Conservation (phyloP, 2,888 invertebrate genomes). For the Himalopsyche kuldschensis region DNA sequence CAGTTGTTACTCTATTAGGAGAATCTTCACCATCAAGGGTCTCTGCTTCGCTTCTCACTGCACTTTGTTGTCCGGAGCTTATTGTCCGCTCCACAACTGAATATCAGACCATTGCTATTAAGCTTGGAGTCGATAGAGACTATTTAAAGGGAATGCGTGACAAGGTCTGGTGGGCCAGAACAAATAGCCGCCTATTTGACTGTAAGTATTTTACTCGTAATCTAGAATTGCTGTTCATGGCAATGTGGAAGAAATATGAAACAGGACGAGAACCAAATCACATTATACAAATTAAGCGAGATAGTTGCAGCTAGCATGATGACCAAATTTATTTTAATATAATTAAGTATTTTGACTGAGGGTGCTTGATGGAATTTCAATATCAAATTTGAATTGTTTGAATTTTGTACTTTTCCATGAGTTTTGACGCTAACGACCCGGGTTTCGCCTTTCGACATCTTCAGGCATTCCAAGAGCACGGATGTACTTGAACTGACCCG, state of each 20-base stretch:
- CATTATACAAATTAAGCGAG: neutral
- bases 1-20: constrained; percentile 93
- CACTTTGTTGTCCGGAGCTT: constrained; percentile 91
- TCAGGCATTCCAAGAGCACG: too few species aligned
- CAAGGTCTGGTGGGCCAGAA: constrained; percentile 90
- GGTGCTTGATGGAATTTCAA: too few species aligned
- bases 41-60: constrained; percentile 92
- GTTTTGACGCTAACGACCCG: too few species aligned
- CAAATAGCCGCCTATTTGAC: constrained; percentile 88
- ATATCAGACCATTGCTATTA: constrained; percentile 91
- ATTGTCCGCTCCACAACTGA: constrained; percentile 85
- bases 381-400: too few species aligned
- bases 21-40: constrained; percentile 85
- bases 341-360: too few species aligned
- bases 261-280: constrained; percentile 77
- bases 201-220: constrained; percentile 86
- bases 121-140: constrained; percentile 86
- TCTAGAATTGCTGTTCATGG: constrained; percentile 82
- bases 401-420: too few species aligned
- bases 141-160: constrained; percentile 84
- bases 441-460: too few species aligned
- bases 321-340: too few species aligned
- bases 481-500: too few species aligned
- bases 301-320: too few species aligned
- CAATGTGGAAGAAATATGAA: constrained; percentile 87